A percentile compares a stretch with the other conserved stretches of the same genome.
Conservation (phyloP, 2,113 vertebrate genomes). For the Paramormyrops kingsleyae region DNA sequence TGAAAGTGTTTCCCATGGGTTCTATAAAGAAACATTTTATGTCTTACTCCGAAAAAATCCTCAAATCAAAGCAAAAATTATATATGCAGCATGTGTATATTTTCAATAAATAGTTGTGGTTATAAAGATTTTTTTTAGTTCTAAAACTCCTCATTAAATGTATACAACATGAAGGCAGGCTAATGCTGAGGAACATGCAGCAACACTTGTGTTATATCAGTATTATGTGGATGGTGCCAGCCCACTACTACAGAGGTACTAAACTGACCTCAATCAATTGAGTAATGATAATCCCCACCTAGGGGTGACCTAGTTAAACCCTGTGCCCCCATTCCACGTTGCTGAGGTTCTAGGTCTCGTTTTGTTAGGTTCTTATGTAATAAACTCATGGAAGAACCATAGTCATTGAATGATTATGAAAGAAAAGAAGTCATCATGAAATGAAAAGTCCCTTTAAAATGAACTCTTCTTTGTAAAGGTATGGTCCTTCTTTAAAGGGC, state of each 20-base stretch:
- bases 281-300: not conserved
- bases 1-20: not conserved
- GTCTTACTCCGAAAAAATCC: not conserved
- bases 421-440: too few species aligned
- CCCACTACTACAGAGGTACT: not conserved
- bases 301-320: not conserved
- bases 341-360: too few species aligned
- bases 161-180: too few species aligned
- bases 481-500: not conserved
- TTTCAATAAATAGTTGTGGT: too few species aligned
- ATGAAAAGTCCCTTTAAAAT: too few species aligned
- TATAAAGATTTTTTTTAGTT: too few species aligned
- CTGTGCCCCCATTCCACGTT: not conserved
- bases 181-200: too few species aligned
- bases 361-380: not conserved
- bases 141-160: too few species aligned
- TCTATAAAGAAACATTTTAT: not conserved
- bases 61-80: not conserved
- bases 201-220: too few species aligned
- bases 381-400: slow-evolving; percentile 47
- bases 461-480: not conserved
- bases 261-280: not conserved
- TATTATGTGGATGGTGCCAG: not conserved
- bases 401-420: slow-evolving; percentile 28
- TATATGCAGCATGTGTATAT: not conserved